Conservation (phyloP, 2,113 vertebrate genomes). For the Actinemys pallida region DNA sequence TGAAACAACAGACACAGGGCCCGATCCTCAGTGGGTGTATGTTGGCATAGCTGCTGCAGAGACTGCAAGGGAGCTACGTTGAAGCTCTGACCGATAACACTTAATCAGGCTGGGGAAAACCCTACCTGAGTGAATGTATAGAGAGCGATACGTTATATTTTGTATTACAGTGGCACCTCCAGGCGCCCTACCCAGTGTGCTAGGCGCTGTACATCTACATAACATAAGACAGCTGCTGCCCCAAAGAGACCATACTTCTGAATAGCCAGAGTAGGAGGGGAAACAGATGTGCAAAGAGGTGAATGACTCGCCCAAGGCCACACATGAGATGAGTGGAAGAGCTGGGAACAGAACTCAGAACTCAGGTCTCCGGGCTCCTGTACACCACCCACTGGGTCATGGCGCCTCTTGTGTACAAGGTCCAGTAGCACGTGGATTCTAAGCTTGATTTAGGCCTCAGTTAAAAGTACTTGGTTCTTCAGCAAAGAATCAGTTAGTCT, state of each 20-base stretch:
- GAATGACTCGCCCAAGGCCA: background rate
- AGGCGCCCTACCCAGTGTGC: background rate
- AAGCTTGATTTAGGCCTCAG: background rate
- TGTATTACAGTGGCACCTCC: background rate
- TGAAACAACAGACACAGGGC: background rate
- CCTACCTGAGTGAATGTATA: background rate
- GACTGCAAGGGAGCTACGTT: background rate
- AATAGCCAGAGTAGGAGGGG: background rate
- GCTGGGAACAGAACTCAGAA: background rate
- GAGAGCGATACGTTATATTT: background rate
- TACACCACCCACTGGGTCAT: background rate
- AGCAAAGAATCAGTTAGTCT: too few species aligned
- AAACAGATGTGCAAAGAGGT: background rate
- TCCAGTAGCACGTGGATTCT: slow-evolving; percentile 12
- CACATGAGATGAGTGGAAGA: background rate
- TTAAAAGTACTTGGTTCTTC: too few species aligned
- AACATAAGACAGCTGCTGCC: background rate
- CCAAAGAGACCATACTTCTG: background rate
- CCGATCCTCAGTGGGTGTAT: background rate
- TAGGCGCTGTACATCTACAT: background rate
- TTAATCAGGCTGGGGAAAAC: background rate
- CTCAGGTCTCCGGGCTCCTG: background rate
- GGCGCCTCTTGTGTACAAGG: background rate
- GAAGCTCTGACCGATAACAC: background rate
- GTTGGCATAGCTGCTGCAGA: background rate